Percentiles rank a stretch among this genome's conserved stretches.
phyloP scores from a whole-genome alignment of 2,888 invertebrate genomes.

The Candidula unifasciata region DNA sequence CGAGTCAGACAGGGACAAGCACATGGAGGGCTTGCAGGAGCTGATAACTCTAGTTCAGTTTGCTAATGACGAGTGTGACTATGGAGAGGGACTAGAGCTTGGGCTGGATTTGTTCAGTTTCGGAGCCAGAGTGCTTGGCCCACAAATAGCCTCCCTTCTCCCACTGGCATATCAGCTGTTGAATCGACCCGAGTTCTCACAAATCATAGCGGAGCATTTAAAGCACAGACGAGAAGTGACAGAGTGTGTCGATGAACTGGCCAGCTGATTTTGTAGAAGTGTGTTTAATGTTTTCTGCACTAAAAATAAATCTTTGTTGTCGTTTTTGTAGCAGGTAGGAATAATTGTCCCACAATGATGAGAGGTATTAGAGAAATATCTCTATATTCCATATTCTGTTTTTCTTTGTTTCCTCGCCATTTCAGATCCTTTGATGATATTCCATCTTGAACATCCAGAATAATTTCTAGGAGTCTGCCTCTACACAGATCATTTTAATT shows the following conservation, averaged over 20 bases:
- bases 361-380: neutral
- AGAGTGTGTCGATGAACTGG: slow-evolving; percentile 34
- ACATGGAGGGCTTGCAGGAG: slow-evolving; percentile 86
- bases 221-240: slow-evolving; percentile 22
- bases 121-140: slow-evolving; percentile 84
- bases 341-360: neutral
- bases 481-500: no score
- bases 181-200: slow-evolving; percentile 84
- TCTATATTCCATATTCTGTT: neutral
- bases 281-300: no score
- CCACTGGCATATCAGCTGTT: slow-evolving; percentile 87
- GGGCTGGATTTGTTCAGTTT: slow-evolving; percentile 90
- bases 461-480: no score
- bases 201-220: slow-evolving; percentile 87
- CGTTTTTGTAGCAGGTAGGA: no score
- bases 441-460: no score
- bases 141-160: slow-evolving; percentile 83
- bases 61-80: slow-evolving; percentile 96
- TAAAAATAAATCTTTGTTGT: neutral
- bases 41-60: slow-evolving; percentile 90
- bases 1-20: slow-evolving; percentile 82
- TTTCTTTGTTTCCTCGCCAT: neutral
- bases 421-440: no score
- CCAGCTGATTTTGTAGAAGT: neutral
- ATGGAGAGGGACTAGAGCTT: slow-evolving; percentile 93